Percentiles rank a stretch among this genome's conserved stretches.
These are phyloP conservation scores for Salarias fasciatus DNA, from an alignment of 2,797 vertebrate species.

Conservation along the genomic window DNA sequence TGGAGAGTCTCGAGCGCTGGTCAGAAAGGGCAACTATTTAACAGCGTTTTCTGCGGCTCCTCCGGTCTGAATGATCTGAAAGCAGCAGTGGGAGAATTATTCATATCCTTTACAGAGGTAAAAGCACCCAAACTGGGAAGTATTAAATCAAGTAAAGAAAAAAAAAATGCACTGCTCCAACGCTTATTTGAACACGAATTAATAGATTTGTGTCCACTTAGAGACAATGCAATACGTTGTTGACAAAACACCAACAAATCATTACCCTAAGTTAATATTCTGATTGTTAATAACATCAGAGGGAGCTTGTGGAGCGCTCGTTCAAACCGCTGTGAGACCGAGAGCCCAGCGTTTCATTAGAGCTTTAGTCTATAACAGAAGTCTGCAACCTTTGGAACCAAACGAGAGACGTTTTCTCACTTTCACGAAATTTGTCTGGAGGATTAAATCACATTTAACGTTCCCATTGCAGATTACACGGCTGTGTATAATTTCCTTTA, in stretches of 20 bases:
- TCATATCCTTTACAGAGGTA: background rate
- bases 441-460: too few relatives aligned
- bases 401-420: too few relatives aligned
- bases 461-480: too few relatives aligned
- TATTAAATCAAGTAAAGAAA: background rate
- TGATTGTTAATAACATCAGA: background rate
- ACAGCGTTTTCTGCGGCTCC: background rate
- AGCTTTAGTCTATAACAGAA: too few relatives aligned
- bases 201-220: background rate
- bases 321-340: too few relatives aligned
- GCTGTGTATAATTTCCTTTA: too few relatives aligned
- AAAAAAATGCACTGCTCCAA: background rate
- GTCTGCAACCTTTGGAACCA: too few relatives aligned
- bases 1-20: constrained; percentile 13
- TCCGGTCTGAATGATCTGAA: background rate
- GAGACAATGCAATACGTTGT: background rate
- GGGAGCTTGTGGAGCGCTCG: too few relatives aligned
- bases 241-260: background rate
- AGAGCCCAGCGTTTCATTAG: too few relatives aligned
- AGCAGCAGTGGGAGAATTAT: constrained; percentile 1
- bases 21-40: constrained; percentile 22
- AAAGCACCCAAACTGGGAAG: background rate
- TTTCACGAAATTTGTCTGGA: too few relatives aligned
- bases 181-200: background rate
- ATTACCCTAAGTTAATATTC: background rate